Base-by-base conservation (phyloP, 2,113 vertebrate species). In the Piaya cayana region DNA sequence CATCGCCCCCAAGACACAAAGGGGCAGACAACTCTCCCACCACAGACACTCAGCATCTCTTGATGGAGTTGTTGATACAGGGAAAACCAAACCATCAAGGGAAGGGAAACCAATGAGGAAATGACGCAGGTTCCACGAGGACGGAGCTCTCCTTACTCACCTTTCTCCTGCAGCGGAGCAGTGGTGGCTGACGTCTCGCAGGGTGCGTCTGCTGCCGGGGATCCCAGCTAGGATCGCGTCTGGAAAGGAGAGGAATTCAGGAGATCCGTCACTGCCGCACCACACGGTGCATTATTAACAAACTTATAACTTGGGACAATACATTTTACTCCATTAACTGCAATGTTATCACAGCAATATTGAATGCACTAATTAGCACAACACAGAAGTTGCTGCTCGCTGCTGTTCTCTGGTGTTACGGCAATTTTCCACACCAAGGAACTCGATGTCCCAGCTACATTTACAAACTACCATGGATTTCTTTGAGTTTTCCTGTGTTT, bases 1-100 rank as follows among this genome's bases (percentile, higher is more conserved):
- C 43, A 43, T 43, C 17, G 13, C 43, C 43, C 17, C 47, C 20
- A 47, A 47, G 19, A 49, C 10, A 49, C 47, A 49, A 49, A 49
- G 47, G 47, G 20, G 47, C 47, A 49, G 47, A 49, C 47, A 49
- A 19, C 47, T 49, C 47, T 49, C 47, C 47, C 47, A 49, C 11
- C 43, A 45, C 8, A 11, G 47, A 20, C 11, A 21, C 47, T 49
- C 47, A 49, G 17, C 47, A 49, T 21, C 47, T 49, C 16, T 49
- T 22, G 47, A 49, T 22, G 47, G 47, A 49, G 47, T 49, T 17
- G 43, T 45, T 49, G 47, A 49, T 49, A 49, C 65, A 5, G 34
- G 26, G 1, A 3, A 68, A 86, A 34, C 3, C 1, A 12, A 16
- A 4, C 15, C 50, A 2, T 13, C 64, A 7, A 8, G 0, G 2